phyloP scores from a whole-genome alignment of 2,113 vertebrate genomes.

The Seriola aureovittata region DNA sequence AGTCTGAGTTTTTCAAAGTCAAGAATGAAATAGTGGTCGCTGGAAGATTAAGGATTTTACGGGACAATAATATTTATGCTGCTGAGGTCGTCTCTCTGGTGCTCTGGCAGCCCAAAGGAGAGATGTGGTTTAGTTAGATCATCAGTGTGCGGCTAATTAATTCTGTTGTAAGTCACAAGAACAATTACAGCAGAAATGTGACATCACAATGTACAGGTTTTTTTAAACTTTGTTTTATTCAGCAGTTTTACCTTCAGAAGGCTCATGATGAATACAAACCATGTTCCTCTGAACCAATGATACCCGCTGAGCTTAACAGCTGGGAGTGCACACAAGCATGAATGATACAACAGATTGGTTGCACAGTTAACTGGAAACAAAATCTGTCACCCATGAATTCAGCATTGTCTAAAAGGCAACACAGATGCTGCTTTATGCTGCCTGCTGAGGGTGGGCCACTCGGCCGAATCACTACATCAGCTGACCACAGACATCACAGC shows the following conservation, averaged over 20 bases:
- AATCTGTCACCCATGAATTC: not conserved
- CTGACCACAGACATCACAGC: constrained; percentile 18
- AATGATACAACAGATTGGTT: constrained; percentile 25
- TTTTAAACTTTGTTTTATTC: not conserved
- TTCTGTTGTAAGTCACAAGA: not conserved
- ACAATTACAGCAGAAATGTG: not conserved
- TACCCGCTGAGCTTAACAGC: constrained; percentile 6
- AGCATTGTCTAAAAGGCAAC: no score
- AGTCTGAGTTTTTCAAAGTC: constrained; percentile 2
- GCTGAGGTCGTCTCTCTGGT: not conserved
- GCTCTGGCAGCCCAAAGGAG: not conserved
- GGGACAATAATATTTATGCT: not conserved
- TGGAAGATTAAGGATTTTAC: not conserved
- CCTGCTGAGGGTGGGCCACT: not conserved
- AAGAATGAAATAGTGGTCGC: not conserved
- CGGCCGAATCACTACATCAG: constrained; percentile 6
- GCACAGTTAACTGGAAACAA: not conserved
- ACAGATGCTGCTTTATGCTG: not conserved
- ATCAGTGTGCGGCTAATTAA: not conserved
- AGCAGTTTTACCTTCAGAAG: not conserved
- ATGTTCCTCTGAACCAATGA: not conserved
- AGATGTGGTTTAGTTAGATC: constrained; percentile 1
- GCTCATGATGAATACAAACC: not conserved
- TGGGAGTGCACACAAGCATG: constrained; percentile 10
- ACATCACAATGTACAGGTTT: not conserved